These are phyloP conservation scores for Tethea ocularis DNA, from an alignment of 2,888 invertebrate genomes.

Conservation along the genomic window DNA sequence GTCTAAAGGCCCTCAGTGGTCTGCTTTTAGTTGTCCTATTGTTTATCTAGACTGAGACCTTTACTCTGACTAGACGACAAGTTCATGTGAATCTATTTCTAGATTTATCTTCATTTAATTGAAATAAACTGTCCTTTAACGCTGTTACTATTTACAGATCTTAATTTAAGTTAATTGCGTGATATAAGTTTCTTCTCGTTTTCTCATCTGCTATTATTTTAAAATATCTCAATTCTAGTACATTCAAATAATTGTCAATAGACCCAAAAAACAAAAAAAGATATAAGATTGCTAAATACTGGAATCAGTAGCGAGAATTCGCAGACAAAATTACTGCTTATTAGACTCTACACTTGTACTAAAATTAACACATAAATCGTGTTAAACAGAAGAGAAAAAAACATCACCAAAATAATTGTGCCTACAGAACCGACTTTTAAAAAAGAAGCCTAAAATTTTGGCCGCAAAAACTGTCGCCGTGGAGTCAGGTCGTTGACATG, in stretches of 20 bases:
- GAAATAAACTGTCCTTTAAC: constrained; percentile 1
- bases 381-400: constrained; percentile 51
- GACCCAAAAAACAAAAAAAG: too few species aligned
- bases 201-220: too few species aligned
- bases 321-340: constrained; percentile 3
- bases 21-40: constrained; percentile 26
- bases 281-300: background rate
- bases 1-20: constrained; percentile 19
- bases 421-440: constrained; percentile 48
- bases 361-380: constrained; percentile 66
- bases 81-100: constrained; percentile 26
- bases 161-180: background rate
- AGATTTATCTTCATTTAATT: constrained; percentile 8
- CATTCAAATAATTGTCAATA: too few species aligned
- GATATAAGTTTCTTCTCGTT: background rate
- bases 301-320: background rate
- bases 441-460: constrained; percentile 71
- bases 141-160: background rate
- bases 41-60: constrained; percentile 30
- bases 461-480: constrained; percentile 76
- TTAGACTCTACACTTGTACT: constrained; percentile 34
- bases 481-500: constrained; percentile 61
- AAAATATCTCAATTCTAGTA: too few species aligned
- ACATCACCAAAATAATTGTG: constrained; percentile 73
- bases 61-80: constrained; percentile 22